Conservation (phyloP, 1,140 invertebrate species). For the Augochlora pura region DNA sequence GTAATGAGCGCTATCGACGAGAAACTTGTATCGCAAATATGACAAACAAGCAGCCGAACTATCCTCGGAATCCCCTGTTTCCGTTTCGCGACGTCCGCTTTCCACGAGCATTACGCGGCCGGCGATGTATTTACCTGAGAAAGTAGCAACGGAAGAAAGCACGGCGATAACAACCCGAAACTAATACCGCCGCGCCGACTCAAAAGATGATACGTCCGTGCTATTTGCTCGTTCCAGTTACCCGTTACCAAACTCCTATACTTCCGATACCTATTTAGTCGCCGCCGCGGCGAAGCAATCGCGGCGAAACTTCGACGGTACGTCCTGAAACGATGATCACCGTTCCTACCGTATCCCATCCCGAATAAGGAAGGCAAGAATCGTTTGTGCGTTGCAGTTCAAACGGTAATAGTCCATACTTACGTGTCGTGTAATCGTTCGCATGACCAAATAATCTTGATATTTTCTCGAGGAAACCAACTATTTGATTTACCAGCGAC, state of each 20-base stretch:
- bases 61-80: slow-evolving; percentile 34
- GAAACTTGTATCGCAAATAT: slow-evolving; percentile 27
- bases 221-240: slow-evolving; percentile 60
- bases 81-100: slow-evolving; percentile 36
- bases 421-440: not conserved
- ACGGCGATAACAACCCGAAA: slow-evolving; percentile 55
- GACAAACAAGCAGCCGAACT: slow-evolving; percentile 41
- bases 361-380: slow-evolving; percentile 49
- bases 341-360: slow-evolving; percentile 21
- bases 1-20: slow-evolving; percentile 38
- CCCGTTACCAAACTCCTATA: slow-evolving; percentile 59
- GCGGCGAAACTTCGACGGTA: slow-evolving; percentile 55
- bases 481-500: no score
- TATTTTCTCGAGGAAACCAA: no score
- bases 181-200: slow-evolving; percentile 30
- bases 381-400: slow-evolving; percentile 22
- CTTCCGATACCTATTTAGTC: slow-evolving; percentile 51
- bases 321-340: slow-evolving; percentile 56
- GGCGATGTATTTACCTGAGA: slow-evolving; percentile 35
- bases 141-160: slow-evolving; percentile 45
- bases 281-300: slow-evolving; percentile 47
- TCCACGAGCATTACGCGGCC: slow-evolving; percentile 17
- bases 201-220: slow-evolving; percentile 28
- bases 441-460: no score
- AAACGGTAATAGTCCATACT: slow-evolving; percentile 13